A percentile compares a stretch with the other conserved stretches of the same genome.
Conservation (phyloP, 2,797 vertebrate genomes). For the Microctenopoma steveboyesi region DNA sequence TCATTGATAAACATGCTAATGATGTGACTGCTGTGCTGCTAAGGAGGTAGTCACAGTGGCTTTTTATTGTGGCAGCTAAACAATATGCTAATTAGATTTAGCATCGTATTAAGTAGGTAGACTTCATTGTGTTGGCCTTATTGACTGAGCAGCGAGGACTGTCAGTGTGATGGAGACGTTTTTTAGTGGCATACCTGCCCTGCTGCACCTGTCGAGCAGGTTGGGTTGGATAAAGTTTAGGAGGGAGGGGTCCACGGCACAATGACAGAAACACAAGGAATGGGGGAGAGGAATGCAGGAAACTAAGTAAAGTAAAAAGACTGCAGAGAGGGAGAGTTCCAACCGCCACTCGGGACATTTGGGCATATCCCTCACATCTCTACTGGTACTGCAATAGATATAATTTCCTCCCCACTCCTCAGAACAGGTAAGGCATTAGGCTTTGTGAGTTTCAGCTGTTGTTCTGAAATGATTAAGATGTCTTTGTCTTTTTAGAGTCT, state of each 20-base stretch:
- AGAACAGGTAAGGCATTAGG: conserved; percentile 36
- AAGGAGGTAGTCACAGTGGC: no score
- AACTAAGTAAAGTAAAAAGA: neutral
- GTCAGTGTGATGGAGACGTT: neutral
- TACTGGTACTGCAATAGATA: neutral
- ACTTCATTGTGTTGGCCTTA: neutral
- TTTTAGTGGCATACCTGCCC: conserved; percentile 10
- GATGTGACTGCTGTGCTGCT: no score
- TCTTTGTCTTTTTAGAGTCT: no score
- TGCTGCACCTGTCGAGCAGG: conserved; percentile 63
- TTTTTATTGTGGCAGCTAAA: no score
- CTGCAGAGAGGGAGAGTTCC: neutral
- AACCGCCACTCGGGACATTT: neutral
- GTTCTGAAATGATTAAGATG: no score
- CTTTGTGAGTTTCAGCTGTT: no score
- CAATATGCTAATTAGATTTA: no score
- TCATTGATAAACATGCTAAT: no score
- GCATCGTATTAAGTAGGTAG: no score
- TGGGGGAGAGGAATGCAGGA: conserved; percentile 8
- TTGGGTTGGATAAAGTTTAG: conserved; percentile 35
- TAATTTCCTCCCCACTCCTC: neutral
- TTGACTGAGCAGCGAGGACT: neutral
- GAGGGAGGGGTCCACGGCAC: conserved; percentile 18
- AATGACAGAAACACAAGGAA: neutral
- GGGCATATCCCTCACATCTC: neutral